Base-by-base conservation (phyloP, 2,113 vertebrate genomes). In the Quiscalus mexicanus region DNA sequence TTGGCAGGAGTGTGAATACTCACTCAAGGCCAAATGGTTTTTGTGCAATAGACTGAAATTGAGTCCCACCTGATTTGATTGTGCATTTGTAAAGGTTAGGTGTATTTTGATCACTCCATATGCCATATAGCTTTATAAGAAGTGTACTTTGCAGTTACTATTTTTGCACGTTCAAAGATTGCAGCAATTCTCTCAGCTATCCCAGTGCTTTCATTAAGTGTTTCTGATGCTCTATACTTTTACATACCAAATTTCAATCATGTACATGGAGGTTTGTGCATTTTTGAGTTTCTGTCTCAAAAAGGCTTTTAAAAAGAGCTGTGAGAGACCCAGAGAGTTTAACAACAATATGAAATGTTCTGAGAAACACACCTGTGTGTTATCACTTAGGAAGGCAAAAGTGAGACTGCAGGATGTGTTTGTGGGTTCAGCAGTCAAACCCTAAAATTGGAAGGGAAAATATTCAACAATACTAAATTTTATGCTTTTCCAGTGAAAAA, bases 301-400 rank as follows among this genome's bases (percentile, higher is more conserved):
- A 82, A 27, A 20, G 5, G 9, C 6, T 5, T 53, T 71, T 12
- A 5, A 41, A 50, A 85, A 64, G 7, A 11, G 8, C 3, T 1
- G 0, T 7, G 3, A 76, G 7, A 1, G 0, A 21, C 15, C 7
- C 17, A 60, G n/a, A 39, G 15, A 45, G 3, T 44, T 82, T 25
- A 89, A 47, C 13, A 69, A 35, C 5, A 30, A 44, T 11, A 45
- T 15, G 7, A 83, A 83, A n/a, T 8, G 2, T 65, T 60, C 44
- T 8, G 17, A 78, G 69, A 82, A 91, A 53, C 5, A 31, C 5
- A 33, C 5, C n/a, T 18, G 14, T n/a, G 15, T 3, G 1, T 50
- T 68, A 25, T 7, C 33, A 52, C 15, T 73, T 44, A 14, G 12
- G 42, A 74, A 80, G 9, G 30, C 11, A 20, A 0, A 37, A n/a